Evolutionary conservation across 2,113 vertebrate species (phyloP).

Genomic region (Eonycteris spelaea): DNA sequence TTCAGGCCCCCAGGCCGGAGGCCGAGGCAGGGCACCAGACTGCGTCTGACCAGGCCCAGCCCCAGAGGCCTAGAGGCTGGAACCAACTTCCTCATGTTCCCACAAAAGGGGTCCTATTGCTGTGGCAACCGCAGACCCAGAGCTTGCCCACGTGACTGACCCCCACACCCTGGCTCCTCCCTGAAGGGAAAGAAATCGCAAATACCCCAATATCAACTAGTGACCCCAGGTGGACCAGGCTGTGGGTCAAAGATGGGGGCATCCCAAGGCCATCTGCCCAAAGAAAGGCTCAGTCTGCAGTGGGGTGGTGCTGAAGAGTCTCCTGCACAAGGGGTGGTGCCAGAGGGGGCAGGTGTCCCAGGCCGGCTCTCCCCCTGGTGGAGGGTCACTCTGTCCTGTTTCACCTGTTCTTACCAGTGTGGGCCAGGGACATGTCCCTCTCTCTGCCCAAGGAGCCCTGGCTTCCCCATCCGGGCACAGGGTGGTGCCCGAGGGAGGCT

Average conservation of each 20-base stretch:
- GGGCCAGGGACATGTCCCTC: neutral
- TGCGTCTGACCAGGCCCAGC: neutral
- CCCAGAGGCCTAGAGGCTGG: neutral
- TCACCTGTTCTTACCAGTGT: neutral
- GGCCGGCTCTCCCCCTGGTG: neutral
- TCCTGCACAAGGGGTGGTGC: neutral
- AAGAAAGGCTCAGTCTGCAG: neutral
- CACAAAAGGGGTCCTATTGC: neutral
- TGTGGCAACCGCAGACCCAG: neutral
- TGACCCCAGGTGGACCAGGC: neutral
- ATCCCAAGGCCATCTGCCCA: neutral
- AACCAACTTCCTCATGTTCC: fast-evolving
- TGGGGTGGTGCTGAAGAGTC: neutral
- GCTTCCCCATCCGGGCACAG: neutral
- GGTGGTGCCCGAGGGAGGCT: neutral
- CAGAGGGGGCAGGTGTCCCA: neutral
- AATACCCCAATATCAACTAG: neutral
- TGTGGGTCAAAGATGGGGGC: neutral
- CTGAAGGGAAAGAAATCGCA: neutral
- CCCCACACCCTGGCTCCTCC: neutral
- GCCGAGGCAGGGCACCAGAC: neutral
- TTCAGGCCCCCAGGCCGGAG: neutral
- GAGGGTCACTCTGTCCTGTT: neutral
- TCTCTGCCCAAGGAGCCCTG: neutral
- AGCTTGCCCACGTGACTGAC: fast-evolving